Evolutionary conservation across 2,113 vertebrate species (phyloP).

Genomic region (Manacus vitellinus): DNA sequence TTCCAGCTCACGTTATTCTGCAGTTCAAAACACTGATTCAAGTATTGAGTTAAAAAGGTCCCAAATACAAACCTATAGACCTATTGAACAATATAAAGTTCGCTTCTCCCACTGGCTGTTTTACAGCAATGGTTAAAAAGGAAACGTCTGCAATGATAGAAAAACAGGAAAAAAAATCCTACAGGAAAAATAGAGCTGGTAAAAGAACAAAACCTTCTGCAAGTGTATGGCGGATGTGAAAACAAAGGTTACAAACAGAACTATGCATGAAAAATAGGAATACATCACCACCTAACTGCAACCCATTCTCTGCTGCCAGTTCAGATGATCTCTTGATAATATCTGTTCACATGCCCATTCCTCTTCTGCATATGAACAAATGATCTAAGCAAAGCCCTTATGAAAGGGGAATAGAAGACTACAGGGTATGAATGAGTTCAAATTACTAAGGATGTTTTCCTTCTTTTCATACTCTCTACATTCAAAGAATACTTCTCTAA

Average conservation of each 20-base stretch:
- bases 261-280: not conserved
- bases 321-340: not conserved
- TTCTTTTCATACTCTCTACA: not conserved
- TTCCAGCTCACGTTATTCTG: too few species aligned
- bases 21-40: too few species aligned
- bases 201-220: not conserved
- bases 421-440: not conserved
- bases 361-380: not conserved
- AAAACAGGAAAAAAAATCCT: not conserved
- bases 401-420: not conserved
- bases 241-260: slow-evolving; percentile 33
- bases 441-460: not conserved
- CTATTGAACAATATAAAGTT: not conserved
- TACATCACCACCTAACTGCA: not conserved
- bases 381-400: not conserved
- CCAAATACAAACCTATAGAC: not conserved
- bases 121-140: not conserved
- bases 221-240: not conserved
- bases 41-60: not conserved
- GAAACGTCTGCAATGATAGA: not conserved
- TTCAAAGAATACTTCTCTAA: not conserved
- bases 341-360: not conserved
- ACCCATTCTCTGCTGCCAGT: not conserved
- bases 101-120: not conserved
- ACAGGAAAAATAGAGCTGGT: not conserved